Conservation (phyloP, 1,140 invertebrate species). For the Lineus longissimus region DNA sequence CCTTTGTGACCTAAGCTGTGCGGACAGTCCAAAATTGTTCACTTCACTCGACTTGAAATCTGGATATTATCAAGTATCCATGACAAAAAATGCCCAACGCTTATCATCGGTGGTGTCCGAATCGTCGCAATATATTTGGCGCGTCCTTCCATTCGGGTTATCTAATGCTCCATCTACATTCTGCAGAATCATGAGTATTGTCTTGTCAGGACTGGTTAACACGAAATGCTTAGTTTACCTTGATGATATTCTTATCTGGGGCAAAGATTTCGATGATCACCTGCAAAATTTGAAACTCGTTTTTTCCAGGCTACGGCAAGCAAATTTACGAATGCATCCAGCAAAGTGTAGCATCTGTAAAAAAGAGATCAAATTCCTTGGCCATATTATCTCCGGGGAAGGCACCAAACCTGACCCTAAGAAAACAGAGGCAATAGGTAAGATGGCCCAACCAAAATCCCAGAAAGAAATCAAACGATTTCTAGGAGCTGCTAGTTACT, state of each 20-base stretch:
- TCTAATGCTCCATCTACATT: slow-evolving; percentile 22
- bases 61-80: no score
- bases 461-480: slow-evolving; percentile 50
- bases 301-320: no score
- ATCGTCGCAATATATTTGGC: no score
- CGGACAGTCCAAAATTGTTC: no score
- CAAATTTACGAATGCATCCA: slow-evolving; percentile 23
- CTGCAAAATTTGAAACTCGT: no score
- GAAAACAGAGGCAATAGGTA: slow-evolving; percentile 50
- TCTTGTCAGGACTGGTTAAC: slow-evolving; percentile 10
- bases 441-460: slow-evolving; percentile 28
- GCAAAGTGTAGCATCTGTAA: slow-evolving; percentile 22
- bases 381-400: slow-evolving; percentile 18
- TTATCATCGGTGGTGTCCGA: no score
- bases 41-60: no score
- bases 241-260: slow-evolving; percentile 24
- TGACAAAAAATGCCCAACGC: no score
- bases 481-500: slow-evolving; percentile 53
- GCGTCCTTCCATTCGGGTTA: slow-evolving; percentile 28
- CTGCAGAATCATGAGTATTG: slow-evolving; percentile 19
- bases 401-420: slow-evolving; percentile 43
- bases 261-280: no score
- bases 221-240: slow-evolving; percentile 17
- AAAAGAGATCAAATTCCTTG: slow-evolving; percentile 17
- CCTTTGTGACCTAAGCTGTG: no score